Evolutionary conservation across 2,797 vertebrate genomes (phyloP).

Genomic region (Crax fasciolata): DNA sequence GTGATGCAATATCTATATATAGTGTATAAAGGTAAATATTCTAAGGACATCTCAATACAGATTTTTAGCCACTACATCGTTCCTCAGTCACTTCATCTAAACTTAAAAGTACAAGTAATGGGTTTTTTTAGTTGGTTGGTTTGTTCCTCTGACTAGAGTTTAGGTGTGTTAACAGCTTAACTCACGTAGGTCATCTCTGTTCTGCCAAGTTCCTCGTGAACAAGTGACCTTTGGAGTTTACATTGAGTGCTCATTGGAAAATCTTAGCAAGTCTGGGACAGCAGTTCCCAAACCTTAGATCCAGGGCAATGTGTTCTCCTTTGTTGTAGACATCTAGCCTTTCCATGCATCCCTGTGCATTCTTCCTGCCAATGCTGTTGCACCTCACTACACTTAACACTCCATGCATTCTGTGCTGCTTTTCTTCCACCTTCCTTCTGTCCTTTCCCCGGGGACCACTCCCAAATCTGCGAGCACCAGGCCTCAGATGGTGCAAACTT

Average conservation of each 20-base stretch:
- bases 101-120: not conserved
- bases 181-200: not conserved
- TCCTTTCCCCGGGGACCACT: not conserved
- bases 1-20: not conserved
- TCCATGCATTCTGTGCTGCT: not conserved
- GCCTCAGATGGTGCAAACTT: not conserved
- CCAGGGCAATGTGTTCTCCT: not conserved
- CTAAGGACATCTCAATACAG: not conserved
- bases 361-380: not conserved
- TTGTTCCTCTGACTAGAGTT: not conserved
- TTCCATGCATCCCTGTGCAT: rapidly evolving
- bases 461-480: not conserved
- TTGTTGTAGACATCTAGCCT: not conserved
- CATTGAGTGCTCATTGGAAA: not conserved
- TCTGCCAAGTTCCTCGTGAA: not conserved
- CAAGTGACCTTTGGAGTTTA: not conserved
- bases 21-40: not conserved
- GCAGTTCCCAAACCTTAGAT: not conserved
- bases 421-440: not conserved
- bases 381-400: rapidly evolving
- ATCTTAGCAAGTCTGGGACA: not conserved
- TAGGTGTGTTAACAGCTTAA: not conserved
- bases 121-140: not conserved
- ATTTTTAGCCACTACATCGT: not conserved
- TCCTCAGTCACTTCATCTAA: not conserved